Conservation (phyloP, 2,113 vertebrate species). For the Passer montanus region DNA sequence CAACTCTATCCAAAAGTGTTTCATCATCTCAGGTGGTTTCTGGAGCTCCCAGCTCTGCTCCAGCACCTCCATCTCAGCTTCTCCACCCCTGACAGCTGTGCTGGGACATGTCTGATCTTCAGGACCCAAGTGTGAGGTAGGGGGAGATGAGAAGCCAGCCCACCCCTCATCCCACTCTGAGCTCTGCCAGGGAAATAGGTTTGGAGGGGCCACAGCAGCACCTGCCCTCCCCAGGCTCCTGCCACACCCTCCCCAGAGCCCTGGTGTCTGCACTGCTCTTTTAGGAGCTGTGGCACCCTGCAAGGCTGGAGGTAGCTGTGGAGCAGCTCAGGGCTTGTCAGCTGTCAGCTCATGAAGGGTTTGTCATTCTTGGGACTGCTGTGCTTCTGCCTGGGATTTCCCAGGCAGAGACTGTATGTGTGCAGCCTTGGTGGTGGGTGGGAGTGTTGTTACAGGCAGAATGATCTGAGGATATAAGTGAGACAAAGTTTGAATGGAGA, state of each 20-base stretch:
- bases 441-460: neutral
- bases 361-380: neutral
- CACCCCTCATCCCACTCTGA: fast-evolving
- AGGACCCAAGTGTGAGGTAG: neutral
- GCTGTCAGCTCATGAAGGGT: neutral
- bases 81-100: neutral
- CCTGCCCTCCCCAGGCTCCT: neutral
- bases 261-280: neutral
- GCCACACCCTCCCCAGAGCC: neutral
- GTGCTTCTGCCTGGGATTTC: neutral
- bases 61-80: neutral
- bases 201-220: neutral
- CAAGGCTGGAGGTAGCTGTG: neutral
- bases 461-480: neutral
- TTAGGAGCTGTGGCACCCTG: neutral
- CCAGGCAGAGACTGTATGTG: neutral
- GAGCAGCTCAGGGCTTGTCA: neutral
- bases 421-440: neutral
- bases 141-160: neutral
- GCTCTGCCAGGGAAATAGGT: neutral
- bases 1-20: neutral
- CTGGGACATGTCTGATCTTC: fast-evolving
- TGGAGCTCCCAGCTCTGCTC: neutral
- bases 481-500: neutral
- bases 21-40: neutral